Evolutionary conservation across 1,140 invertebrate genomes (phyloP).

Genomic region (Aphis craccivora): DNA sequence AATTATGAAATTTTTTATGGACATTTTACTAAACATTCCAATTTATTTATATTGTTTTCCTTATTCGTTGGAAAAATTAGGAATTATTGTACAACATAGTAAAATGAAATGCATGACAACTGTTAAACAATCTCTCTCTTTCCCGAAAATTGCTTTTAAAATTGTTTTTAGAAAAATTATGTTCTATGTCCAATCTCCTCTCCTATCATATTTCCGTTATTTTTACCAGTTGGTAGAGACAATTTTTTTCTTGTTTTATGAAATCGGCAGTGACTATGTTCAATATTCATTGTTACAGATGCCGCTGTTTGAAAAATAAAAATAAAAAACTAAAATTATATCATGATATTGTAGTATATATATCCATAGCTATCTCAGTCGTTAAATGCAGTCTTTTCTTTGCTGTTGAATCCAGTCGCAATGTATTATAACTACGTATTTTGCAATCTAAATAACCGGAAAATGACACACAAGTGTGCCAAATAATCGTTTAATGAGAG

Average conservation of each 20-base stretch:
- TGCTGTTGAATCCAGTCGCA: background rate
- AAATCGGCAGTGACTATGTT: background rate
- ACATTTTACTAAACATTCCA: background rate
- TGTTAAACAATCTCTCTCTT: background rate
- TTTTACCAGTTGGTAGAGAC: background rate
- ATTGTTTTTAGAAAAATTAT: background rate
- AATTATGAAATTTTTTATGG: too few relatives aligned
- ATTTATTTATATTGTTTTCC: background rate
- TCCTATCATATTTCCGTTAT: background rate
- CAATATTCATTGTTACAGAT: constrained; percentile 26
- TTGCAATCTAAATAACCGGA: background rate
- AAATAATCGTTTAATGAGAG: background rate
- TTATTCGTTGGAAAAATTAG: background rate
- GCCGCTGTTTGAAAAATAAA: constrained; percentile 4
- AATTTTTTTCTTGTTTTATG: background rate
- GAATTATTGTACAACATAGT: background rate
- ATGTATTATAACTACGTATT: constrained; percentile 5
- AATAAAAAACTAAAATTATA: constrained; percentile 7
- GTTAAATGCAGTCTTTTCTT: background rate
- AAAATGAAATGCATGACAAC: background rate
- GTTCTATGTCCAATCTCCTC: background rate
- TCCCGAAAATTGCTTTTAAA: background rate
- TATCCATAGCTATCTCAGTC: background rate
- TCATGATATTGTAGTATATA: background rate
- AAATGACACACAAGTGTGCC: background rate